Evolutionary conservation across 2,797 vertebrate species (phyloP).

Genomic region (Peromyscus eremicus): DNA sequence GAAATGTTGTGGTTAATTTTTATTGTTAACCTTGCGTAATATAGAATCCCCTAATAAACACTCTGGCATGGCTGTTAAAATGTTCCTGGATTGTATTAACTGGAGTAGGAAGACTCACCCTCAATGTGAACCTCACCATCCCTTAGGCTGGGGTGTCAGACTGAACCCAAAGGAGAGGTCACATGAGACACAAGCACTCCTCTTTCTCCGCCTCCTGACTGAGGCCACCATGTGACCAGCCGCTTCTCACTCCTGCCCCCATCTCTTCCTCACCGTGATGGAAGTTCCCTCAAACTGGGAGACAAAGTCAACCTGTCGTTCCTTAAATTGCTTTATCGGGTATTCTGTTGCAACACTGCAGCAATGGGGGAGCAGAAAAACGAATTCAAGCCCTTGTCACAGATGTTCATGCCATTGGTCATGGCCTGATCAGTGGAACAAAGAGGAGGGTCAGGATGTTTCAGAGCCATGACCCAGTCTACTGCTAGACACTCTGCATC

Average conservation of each 20-base stretch:
- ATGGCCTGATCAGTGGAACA: rapidly evolving
- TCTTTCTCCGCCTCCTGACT: neutral
- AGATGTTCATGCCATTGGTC: too few species aligned
- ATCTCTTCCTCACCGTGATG: too few species aligned
- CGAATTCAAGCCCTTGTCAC: neutral
- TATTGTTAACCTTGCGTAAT: neutral
- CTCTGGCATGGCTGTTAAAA: neutral
- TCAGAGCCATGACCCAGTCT: neutral
- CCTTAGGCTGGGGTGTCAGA: neutral
- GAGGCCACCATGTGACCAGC: neutral
- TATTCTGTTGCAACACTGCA: neutral
- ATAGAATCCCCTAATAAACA: neutral
- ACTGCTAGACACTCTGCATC: rapidly evolving
- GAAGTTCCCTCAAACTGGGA: neutral
- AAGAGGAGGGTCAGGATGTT: neutral
- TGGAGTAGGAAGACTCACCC: neutral
- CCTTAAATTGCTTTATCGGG: neutral
- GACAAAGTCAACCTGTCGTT: neutral
- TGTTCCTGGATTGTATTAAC: neutral
- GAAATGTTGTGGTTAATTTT: neutral
- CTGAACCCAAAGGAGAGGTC: neutral
- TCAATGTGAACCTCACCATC: neutral
- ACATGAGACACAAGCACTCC: too few species aligned
- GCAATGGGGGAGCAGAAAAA: neutral
- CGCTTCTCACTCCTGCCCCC: neutral